A percentile compares a stretch with the other conserved stretches of the same genome.
Conservation (phyloP, 2,888 invertebrate species). For the Pomacea canaliculata region DNA sequence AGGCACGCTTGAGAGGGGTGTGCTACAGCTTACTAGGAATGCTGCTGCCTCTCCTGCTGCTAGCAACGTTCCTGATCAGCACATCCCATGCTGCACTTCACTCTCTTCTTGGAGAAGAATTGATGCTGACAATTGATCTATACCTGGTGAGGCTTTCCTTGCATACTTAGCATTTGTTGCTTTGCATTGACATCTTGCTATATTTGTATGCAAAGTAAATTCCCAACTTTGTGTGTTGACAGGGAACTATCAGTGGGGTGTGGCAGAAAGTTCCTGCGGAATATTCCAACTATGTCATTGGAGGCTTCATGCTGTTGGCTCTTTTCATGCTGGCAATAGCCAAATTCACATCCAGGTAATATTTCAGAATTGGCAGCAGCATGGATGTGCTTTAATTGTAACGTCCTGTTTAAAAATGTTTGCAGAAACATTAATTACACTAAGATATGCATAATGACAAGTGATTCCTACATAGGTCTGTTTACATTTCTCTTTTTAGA, state of each 20-base stretch:
- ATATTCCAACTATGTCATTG: slow-evolving; percentile 65
- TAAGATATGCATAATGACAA: too few relatives aligned
- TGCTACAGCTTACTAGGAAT: slow-evolving; percentile 66
- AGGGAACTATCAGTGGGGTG: slow-evolving; percentile 66
- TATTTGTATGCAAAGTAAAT: not conserved
- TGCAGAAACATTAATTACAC: too few relatives aligned
- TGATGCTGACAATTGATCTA: slow-evolving; percentile 53
- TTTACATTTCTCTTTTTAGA: slow-evolving; percentile 37
- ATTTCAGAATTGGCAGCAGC: too few relatives aligned
- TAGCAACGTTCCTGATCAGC: slow-evolving; percentile 67
- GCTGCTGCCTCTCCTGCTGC: slow-evolving; percentile 59
- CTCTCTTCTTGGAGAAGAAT: slow-evolving; percentile 56
- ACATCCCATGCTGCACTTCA: slow-evolving; percentile 58
- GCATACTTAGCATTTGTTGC: not conserved
- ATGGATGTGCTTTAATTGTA: too few relatives aligned
- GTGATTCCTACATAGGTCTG: too few relatives aligned
- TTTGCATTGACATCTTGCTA: not conserved
- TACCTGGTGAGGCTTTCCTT: slow-evolving; percentile 56
- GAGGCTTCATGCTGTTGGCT: slow-evolving; percentile 62
- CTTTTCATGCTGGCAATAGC: slow-evolving; percentile 68
- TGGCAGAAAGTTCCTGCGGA: slow-evolving; percentile 67
- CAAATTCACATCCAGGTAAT: slow-evolving; percentile 67
- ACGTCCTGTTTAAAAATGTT: too few relatives aligned
- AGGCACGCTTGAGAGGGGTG: slow-evolving; percentile 64
- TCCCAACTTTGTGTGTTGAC: slow-evolving; percentile 26